Percentiles rank a stretch among this genome's conserved stretches.
These are phyloP conservation scores for Dendrophyllia cribrosa DNA, from an alignment of 64 coral and sea anemone genomes.

Conservation along the genomic window DNA sequence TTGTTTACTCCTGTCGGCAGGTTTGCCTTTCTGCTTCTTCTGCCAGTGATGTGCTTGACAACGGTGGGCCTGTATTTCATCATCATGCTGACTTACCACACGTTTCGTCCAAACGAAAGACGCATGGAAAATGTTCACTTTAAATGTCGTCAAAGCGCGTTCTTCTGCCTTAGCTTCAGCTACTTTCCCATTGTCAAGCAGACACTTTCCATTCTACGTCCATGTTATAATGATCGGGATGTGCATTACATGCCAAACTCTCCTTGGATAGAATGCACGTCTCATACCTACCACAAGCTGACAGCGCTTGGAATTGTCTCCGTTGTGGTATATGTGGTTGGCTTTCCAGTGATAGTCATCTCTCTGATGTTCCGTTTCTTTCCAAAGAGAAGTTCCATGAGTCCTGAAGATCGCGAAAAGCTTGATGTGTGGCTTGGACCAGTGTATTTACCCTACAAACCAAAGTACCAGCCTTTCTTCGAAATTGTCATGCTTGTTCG, in stretches of 20 bases:
- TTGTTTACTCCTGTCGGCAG: conserved; percentile 53
- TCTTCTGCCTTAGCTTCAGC: conserved; percentile 51
- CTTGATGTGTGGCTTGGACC: conserved; percentile 45
- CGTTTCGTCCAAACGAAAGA: not conserved
- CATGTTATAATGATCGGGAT: conserved; percentile 47
- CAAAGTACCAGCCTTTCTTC: conserved; percentile 19
- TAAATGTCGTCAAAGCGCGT: conserved; percentile 54
- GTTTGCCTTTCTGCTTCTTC: conserved; percentile 40
- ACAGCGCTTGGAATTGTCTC: conserved; percentile 42
- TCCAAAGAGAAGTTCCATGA: conserved; percentile 29
- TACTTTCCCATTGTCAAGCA: conserved; percentile 73
- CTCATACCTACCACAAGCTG: conserved; percentile 20
- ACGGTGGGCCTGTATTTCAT: conserved; percentile 39
- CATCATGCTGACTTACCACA: not conserved
- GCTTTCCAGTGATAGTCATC: conserved; percentile 41
- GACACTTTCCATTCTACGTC: conserved; percentile 47
- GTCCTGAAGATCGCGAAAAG: conserved; percentile 1
- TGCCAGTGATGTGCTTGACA: conserved; percentile 34
- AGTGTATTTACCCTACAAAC: conserved; percentile 47
- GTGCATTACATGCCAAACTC: conserved; percentile 60
- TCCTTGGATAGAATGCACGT: conserved; percentile 73
- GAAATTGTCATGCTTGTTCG: conserved; percentile 28
- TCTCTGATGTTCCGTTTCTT: conserved; percentile 19
- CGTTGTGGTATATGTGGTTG: conserved; percentile 60
- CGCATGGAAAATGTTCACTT: conserved; percentile 33